These are phyloP conservation scores for Muraenolepis orangiensis DNA, from an alignment of 2,797 vertebrate genomes.

Conservation along the genomic window DNA sequence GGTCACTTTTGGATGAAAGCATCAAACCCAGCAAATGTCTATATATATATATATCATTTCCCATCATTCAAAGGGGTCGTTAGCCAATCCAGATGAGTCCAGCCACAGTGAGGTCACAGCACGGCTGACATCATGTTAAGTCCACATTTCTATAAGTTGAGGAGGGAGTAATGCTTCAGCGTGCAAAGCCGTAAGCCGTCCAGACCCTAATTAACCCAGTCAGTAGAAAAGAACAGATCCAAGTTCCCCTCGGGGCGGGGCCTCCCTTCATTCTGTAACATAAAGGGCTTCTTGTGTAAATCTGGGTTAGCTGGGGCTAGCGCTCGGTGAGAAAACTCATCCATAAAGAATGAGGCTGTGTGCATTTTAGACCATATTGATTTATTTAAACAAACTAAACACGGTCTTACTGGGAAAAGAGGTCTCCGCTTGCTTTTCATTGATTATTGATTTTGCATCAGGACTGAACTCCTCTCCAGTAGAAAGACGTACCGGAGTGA, in stretches of 20 bases:
- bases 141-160: neutral
- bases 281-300: slow-evolving; percentile 46
- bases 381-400: neutral
- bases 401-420: neutral
- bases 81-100: too few species aligned
- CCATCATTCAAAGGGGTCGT: too few species aligned
- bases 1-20: too few species aligned
- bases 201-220: slow-evolving; percentile 1
- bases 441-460: neutral
- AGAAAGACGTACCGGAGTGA: too few species aligned
- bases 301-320: slow-evolving; percentile 19
- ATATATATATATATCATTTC: too few species aligned
- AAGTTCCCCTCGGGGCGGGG: slow-evolving; percentile 11
- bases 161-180: neutral
- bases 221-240: neutral
- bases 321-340: neutral
- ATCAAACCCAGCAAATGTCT: too few species aligned
- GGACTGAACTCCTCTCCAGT: neutral
- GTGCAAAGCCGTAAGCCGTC: neutral
- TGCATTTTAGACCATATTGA: neutral
- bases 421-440: neutral
- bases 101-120: too few species aligned
- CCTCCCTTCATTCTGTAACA: slow-evolving; percentile 44
- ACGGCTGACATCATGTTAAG: neutral
- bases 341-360: neutral